Base-by-base conservation (phyloP, 2,888 invertebrate species). In the Cheilosia soror region DNA sequence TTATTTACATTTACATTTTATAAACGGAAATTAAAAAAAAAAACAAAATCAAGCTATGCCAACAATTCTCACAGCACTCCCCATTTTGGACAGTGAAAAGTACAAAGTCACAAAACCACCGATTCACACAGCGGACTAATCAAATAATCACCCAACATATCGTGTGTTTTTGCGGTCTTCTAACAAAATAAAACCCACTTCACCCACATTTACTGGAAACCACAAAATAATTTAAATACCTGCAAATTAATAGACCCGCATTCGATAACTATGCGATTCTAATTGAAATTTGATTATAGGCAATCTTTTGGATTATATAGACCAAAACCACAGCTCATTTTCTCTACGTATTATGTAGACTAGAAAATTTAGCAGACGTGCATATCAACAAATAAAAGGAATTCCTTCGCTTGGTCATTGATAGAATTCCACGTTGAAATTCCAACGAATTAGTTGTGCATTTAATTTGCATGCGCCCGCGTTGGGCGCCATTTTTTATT, bases 1-100 rank as follows among this genome's bases (percentile, higher is more conserved):
- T 47, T 81, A 81, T 81, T 76, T 81, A 81, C 76, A 76, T 44
- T 63, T 49, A 47, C 29, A 75, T 47, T 47, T 57, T 33, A 13
- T 27, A 47, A 37, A 11, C 4, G 27, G 29, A 9, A 42, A 65
- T 25, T 15, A 66, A 6, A 15, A 31, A 20, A 2, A 42, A 47
- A 53, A 60, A n/a, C 20, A 20, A 27, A 53, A 37, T 13, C 5
- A 25, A 40, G 27, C 65, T 37, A 15, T 60, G 20, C 33, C 58
- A 60, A 58, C 33, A 42, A 42, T 11, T 15, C 25, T 55, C 7
- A 0, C 15, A 44, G 20, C 20, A 20, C 20, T 20, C 20, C 20
- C 20, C 20, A 20, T 20, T 7, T 13, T 6, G 29, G 31, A 31
- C 1, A 20, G 25, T 20, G n/a, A 57, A 15, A 15, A 13, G n/a